Evolutionary conservation across 2,113 vertebrate species (phyloP), one percentile per base, ranked within the genome.

Genomic region (Scomber colias): DNA sequence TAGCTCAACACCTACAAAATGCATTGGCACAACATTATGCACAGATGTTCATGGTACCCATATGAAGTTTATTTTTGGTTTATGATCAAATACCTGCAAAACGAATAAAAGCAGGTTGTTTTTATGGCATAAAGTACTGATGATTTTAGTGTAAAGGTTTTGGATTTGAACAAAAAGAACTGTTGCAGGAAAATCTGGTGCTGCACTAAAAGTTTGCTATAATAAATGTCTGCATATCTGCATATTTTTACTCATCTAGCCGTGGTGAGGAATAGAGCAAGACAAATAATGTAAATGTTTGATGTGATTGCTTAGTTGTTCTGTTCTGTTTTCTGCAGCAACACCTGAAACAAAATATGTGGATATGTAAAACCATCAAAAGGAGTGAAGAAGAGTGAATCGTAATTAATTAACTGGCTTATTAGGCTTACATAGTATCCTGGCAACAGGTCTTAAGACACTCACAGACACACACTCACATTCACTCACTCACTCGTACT

Each of bases 371-470:
- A 40, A 2, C 35, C 35, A 40, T 40, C 35, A 40, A 8, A 40
- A 40, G 35, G 35, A 53, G 70, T 64, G 59, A 70, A 68, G 30
- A 48, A 55, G 16, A 65, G 63, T 64, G 59, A 70, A 68, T 84
- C 77, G 87, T 77, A 45, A 79, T 82, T 86, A 79, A 83, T 91
- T 85, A 86, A 67, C 71, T 60, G 75, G 19, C 11, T 51, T 80
- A 59, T 87, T 82, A 69, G 44, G 65, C 62, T 72, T 66, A 50
- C 64, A 68, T 54, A 8, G 84, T 90, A 68, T 90, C 89, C 79
- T 83, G 79, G 84, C 87, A 90, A 82, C 87, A 83, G 66, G 57
- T 84, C 63, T 83, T 51, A 71, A 77, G 54, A 77, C 66, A 56
- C 17, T 13, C 75, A 40, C 24, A 63, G 61, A 45, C 19, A 45